Evolutionary conservation across 2,113 vertebrate species (phyloP).

Genomic region (Rhinopomastus cyanomelas): DNA sequence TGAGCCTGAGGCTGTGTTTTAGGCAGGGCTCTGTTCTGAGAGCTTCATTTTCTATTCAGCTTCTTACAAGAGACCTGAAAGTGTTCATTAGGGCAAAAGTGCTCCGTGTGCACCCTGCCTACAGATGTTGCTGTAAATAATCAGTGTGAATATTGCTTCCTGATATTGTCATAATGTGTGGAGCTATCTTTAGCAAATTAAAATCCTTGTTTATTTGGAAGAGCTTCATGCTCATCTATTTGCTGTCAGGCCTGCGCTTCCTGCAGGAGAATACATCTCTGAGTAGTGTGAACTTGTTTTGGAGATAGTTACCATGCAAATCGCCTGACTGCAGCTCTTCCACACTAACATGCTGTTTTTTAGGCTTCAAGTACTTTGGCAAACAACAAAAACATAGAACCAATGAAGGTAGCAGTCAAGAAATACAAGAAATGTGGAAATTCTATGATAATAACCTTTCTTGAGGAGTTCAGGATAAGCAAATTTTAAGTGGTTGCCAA

Average conservation of each 20-base stretch:
- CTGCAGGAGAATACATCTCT: not conserved
- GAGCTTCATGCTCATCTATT: not conserved
- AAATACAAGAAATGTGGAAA: not conserved
- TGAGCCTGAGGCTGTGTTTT: not conserved
- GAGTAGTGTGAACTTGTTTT: not conserved
- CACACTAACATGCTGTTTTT: not conserved
- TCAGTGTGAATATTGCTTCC: not conserved
- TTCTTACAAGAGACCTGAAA: not conserved
- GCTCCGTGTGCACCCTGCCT: not conserved
- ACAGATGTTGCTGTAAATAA: not conserved
- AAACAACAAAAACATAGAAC: not conserved
- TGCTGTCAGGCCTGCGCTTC: constrained; percentile 22
- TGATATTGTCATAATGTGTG: not conserved
- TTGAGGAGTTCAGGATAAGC: not conserved
- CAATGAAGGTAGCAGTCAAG: not conserved
- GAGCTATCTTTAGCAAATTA: constrained; percentile 35
- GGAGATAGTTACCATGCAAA: not conserved
- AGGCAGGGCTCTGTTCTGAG: not conserved
- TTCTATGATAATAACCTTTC: not conserved
- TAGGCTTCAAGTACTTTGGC: not conserved
- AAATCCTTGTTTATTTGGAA: not conserved
- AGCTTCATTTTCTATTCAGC: not conserved
- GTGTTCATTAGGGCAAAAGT: constrained; percentile 1
- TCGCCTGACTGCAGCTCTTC: not conserved
- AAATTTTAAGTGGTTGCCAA: not conserved